These are phyloP conservation scores for Maconellicoccus hirsutus DNA, from an alignment of 1,140 invertebrate species.

Conservation along the genomic window DNA sequence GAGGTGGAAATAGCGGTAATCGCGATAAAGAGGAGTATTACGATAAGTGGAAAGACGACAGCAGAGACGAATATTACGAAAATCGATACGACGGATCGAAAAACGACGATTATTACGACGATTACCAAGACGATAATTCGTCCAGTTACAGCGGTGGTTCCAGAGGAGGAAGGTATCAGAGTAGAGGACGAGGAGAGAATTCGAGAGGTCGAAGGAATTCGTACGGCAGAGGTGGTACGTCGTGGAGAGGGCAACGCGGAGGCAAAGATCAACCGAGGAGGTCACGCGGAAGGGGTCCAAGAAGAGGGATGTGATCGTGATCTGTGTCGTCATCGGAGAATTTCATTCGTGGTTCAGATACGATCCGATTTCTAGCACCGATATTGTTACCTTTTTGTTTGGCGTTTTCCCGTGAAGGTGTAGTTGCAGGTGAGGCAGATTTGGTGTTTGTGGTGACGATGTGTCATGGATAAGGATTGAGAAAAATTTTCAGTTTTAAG, in stretches of 20 bases:
- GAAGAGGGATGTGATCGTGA: background rate
- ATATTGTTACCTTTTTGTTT: no score
- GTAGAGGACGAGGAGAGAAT: background rate
- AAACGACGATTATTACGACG: conserved; percentile 6
- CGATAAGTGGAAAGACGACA: background rate
- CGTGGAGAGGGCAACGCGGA: background rate
- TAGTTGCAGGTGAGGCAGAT: no score
- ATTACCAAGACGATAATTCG: conserved; percentile 1
- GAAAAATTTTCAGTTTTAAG: no score
- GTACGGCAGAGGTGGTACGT: background rate
- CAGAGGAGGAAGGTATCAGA: background rate
- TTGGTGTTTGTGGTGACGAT: no score
- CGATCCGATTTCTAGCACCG: no score
- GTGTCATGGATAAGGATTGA: no score
- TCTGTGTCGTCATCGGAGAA: no score
- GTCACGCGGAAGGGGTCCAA: background rate
- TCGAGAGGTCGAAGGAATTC: background rate
- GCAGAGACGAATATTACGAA: background rate
- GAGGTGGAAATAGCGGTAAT: background rate
- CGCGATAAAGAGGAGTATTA: conserved; percentile 2
- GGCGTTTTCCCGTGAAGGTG: no score
- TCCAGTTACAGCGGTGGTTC: background rate
- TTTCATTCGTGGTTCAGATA: no score
- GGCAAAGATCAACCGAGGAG: background rate
- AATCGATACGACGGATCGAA: background rate